Conservation (phyloP, 2,888 invertebrate species). For the Tolmerus cingulatus region DNA sequence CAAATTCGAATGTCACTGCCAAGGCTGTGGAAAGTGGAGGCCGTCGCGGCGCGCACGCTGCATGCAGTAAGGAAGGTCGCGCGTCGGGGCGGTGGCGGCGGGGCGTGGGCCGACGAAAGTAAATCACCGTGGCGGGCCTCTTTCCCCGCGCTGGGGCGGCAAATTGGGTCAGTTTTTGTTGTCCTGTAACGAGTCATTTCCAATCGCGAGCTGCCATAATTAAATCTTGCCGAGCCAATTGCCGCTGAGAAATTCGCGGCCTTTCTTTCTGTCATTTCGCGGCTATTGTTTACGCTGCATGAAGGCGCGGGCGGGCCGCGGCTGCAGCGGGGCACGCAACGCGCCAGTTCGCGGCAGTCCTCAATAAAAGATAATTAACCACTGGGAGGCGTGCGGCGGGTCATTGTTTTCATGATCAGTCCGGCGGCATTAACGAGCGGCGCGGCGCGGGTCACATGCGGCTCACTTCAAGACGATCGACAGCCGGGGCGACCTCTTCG, state of each 20-base stretch:
- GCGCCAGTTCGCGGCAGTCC: not conserved
- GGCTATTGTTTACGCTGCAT: not conserved
- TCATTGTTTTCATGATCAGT: slow-evolving; percentile 21
- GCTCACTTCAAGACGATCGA: slow-evolving; percentile 23
- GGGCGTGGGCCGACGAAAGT: not conserved
- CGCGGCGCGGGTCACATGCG: slow-evolving; percentile 8
- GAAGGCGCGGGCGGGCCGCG: not conserved
- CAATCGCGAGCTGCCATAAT: not conserved
- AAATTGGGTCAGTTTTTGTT: not conserved
- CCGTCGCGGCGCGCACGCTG: not conserved
- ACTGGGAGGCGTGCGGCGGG: not conserved
- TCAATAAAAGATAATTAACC: slow-evolving; percentile 31
- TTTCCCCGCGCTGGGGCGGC: not conserved
- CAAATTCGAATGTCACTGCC: slow-evolving; percentile 9
- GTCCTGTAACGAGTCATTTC: not conserved
- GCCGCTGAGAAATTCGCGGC: not conserved
- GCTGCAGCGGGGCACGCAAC: slow-evolving; percentile 4
- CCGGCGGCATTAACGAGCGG: not conserved
- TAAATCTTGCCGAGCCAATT: not conserved
- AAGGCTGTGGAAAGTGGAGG: slow-evolving; percentile 11
- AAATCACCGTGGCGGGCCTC: not conserved
- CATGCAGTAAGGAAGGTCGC: not conserved
- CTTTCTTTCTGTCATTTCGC: slow-evolving; percentile 9
- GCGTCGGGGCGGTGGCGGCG: not conserved
- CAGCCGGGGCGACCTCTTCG: slow-evolving; percentile 1